phyloP scores from a whole-genome alignment of 2,113 vertebrate genomes.

The Syngnathus floridae region DNA sequence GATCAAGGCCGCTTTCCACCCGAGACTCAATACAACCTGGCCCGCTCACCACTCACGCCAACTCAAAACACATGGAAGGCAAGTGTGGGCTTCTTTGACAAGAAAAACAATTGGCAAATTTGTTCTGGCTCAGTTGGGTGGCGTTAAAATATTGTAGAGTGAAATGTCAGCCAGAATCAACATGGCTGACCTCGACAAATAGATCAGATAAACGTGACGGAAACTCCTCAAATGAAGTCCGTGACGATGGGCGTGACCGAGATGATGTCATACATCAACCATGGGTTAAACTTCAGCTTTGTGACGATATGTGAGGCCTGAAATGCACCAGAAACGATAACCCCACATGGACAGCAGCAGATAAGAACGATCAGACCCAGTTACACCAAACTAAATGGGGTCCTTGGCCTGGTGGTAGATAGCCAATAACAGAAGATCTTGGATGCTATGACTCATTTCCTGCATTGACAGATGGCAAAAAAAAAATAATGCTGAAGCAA shows the following conservation, averaged over 20 bases:
- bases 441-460: conserved; percentile 33
- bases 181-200: conserved; percentile 22
- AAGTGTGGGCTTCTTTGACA: conserved; percentile 62
- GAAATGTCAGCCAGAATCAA: conserved; percentile 43
- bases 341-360: conserved; percentile 35
- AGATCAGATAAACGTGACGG: conserved; percentile 19
- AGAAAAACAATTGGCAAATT: conserved; percentile 62
- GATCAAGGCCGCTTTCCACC: conserved; percentile 70
- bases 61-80: conserved; percentile 66
- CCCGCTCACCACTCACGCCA: conserved; percentile 58
- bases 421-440: conserved; percentile 43
- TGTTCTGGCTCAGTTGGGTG: conserved; percentile 29
- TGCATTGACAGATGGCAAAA: conserved; percentile 42
- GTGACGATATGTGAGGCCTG: conserved; percentile 50
- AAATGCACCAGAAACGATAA: conserved; percentile 55
- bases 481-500: conserved; percentile 35
- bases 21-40: conserved; percentile 60
- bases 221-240: conserved; percentile 6
- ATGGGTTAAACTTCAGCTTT: conserved; percentile 7
- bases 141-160: conserved; percentile 36
- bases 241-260: conserved; percentile 3
- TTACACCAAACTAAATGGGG: conserved; percentile 42
- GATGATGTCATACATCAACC: conserved; percentile 1
- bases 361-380: conserved; percentile 53
- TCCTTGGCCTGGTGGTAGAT: conserved; percentile 46